Evolutionary conservation across 1,140 invertebrate species (phyloP), one percentile per base, ranked within the genome.

Genomic region (Leptinotarsa lineolata): DNA sequence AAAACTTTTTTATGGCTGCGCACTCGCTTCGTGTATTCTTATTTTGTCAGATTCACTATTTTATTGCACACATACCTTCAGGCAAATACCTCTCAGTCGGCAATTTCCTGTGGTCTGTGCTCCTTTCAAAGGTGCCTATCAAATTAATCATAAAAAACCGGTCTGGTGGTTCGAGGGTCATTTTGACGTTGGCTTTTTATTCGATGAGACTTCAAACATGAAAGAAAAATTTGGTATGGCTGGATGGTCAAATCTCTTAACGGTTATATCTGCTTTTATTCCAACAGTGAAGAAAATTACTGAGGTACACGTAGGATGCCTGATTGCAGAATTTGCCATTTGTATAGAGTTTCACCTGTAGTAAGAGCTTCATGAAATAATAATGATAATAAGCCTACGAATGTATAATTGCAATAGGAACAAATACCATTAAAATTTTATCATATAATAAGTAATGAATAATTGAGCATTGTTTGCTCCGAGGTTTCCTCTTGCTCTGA

Each of bases 101-200:
- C 48, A 54, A 54, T 54, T 54, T 54, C 48, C 48, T 54, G 48
- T 54, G 48, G 16, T 54, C 48, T 54, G 48, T 18, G 48, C 48
- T 54, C n/a, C 48, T 54, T 54, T 54, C 48, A 54, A 54, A 54
- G 48, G 48, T 54, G 48, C 48, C 48, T 54, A 54, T 54, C 48
- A 54, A 54, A 54, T 54, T 54, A 54, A 54, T 54, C 48, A 54
- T 54, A 54, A 54, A 54, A 54, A 54, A 54, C 48, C 48, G 48
- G 48, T 54, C 48, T 15, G 48, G 15, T 16, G 48, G 48, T 54
- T 54, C 48, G 48, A 54, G 48, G 48, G 48, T 54, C 48, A 54
- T 54, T 54, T 18, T 18, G 48, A 54, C 15, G 48, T 54, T 54
- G 48, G 48, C 48, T 54, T 54, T 54, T 54, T 54, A 54, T 54